These are phyloP conservation scores for Bombus waltoni DNA, from an alignment of 1,140 invertebrate species.

Conservation along the genomic window DNA sequence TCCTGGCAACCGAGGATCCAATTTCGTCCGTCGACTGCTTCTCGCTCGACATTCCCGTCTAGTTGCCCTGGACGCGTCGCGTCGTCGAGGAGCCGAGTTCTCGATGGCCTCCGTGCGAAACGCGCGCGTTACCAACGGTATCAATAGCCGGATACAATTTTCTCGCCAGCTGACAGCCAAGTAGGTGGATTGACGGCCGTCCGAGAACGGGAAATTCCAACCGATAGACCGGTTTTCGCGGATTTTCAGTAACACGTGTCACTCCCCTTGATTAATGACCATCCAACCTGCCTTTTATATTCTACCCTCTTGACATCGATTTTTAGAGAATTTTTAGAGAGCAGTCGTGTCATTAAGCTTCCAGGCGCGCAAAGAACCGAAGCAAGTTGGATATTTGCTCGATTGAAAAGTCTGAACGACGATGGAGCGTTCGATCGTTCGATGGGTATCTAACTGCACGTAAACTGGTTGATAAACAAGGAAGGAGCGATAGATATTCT, in stretches of 20 bases:
- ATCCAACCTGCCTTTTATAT: background rate
- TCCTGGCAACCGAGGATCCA: constrained; percentile 50
- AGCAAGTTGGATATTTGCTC: background rate
- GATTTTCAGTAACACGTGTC: constrained; percentile 22
- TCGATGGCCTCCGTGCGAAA: background rate
- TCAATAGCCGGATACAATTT: constrained; percentile 23
- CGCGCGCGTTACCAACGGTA: constrained; percentile 10
- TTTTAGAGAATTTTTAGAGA: background rate
- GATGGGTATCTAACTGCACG: background rate
- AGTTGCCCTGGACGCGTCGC: background rate
- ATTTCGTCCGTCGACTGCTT: constrained; percentile 36
- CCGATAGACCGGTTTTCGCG: constrained; percentile 7
- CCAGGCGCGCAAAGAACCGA: background rate
- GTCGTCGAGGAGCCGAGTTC: background rate
- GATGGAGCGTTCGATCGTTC: no score
- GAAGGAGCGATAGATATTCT: no score
- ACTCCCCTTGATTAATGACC: constrained; percentile 7
- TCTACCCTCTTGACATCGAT: background rate
- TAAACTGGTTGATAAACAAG: no score
- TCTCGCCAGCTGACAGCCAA: background rate
- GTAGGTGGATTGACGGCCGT: constrained; percentile 13
- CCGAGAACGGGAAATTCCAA: constrained; percentile 17
- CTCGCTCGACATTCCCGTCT: background rate
- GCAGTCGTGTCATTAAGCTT: background rate
- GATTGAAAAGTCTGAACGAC: background rate